phyloP scores from a whole-genome alignment of 2,797 vertebrate genomes.

The Mormyrops boulengeri region DNA sequence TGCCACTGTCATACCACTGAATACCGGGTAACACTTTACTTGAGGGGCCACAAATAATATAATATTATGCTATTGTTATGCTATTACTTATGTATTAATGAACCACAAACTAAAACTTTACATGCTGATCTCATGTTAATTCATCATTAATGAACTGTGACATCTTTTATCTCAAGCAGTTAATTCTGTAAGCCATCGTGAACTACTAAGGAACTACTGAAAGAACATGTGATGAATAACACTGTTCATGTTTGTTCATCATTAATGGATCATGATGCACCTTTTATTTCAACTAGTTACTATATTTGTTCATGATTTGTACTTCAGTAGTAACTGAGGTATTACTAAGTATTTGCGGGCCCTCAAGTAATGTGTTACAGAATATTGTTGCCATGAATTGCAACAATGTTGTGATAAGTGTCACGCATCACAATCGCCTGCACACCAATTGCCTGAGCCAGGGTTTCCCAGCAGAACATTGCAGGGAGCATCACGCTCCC shows the following conservation, averaged over 20 bases:
- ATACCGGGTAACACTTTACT: neutral
- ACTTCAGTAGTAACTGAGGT: neutral
- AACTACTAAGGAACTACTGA: neutral
- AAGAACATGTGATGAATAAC: neutral
- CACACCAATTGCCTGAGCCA: neutral
- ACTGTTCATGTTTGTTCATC: neutral
- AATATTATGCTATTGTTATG: neutral
- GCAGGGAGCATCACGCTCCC: neutral
- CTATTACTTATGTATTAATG: neutral
- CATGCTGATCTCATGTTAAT: neutral
- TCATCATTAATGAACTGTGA: neutral
- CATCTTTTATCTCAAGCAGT: neutral
- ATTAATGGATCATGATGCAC: neutral
- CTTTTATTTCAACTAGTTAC: neutral
- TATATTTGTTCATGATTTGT: neutral
- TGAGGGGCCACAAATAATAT: neutral
- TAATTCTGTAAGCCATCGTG: neutral
- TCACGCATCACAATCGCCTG: neutral
- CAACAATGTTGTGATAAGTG: neutral
- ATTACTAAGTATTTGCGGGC: neutral
- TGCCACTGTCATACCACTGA: neutral
- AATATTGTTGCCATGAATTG: neutral
- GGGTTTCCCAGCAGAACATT: neutral
- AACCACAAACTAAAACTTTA: neutral
- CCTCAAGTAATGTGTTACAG: neutral